These are phyloP conservation scores for Protodeltote pygarga DNA, from an alignment of 2,888 invertebrate genomes.

Conservation along the genomic window DNA sequence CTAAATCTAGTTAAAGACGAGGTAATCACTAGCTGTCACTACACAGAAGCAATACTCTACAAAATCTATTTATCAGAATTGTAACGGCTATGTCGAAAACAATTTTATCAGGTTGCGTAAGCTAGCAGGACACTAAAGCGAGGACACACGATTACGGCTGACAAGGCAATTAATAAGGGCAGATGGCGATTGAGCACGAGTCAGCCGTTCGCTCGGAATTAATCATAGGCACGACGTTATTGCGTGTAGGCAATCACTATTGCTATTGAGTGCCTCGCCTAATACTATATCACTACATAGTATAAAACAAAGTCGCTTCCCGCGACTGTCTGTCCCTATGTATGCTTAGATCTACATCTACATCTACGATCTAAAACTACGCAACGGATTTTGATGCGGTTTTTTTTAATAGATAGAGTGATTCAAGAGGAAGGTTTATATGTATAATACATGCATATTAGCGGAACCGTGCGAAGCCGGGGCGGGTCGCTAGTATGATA, in stretches of 20 bases:
- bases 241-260: slow-evolving; percentile 57
- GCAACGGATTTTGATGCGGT: too few relatives aligned
- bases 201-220: slow-evolving; percentile 82
- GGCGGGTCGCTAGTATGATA: too few relatives aligned
- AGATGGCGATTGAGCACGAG: slow-evolving; percentile 86
- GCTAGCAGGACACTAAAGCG: slow-evolving; percentile 62
- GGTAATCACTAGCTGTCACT: slow-evolving; percentile 22
- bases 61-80: slow-evolving; percentile 47
- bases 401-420: too few relatives aligned
- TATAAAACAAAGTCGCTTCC: too few relatives aligned
- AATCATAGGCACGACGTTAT: slow-evolving; percentile 76
- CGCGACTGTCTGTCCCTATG: too few relatives aligned
- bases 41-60: slow-evolving; percentile 30
- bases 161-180: slow-evolving; percentile 86
- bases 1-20: slow-evolving; percentile 12
- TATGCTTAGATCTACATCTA: too few relatives aligned
- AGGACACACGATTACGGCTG: slow-evolving; percentile 81
- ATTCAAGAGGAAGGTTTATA: too few relatives aligned
- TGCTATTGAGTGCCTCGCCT: slow-evolving; percentile 37
- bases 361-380: too few relatives aligned
- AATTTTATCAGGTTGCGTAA: slow-evolving; percentile 61
- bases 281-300: slow-evolving; percentile 5
- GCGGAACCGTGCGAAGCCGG: too few relatives aligned
- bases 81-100: slow-evolving; percentile 51
- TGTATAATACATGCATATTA: too few relatives aligned